Evolutionary conservation across 2,797 vertebrate genomes (phyloP), one percentile per base, ranked within the genome.

Genomic region (Dendrocincla fuliginosa): DNA sequence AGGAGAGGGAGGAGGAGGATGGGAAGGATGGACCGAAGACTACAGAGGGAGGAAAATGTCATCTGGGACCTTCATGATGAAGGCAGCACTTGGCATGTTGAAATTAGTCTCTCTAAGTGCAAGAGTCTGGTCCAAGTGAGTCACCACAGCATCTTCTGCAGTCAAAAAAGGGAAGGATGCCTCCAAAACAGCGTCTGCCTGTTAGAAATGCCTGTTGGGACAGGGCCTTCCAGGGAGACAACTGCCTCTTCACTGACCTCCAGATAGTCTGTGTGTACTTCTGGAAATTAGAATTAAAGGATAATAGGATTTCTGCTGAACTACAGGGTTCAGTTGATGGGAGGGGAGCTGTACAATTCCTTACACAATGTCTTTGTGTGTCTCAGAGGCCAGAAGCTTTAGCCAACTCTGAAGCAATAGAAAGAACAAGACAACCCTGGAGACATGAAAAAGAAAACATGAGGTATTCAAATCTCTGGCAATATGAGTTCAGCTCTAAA

Each of bases 101-200:
- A 85, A 60, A 55, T 65, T 71, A 84, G 61, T 11, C 52, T 76
- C 69, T 75, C 44, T 39, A 53, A 47, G 53, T 22, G 24, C 46
- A 75, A 85, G 63, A 0, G 0, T 46, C 59, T 47, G 30, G n/a
- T 68, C 13, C 2, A 3, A 55, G 28, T 1, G 3, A 69, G 37
- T 33, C 60, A 88, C 50, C 5, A 3, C 16, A 77, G 30, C 30
- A 76, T 39, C 27, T 73, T 73, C 39, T 44, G 59, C 28, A 52
- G 71, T 25, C 16, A 76, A 77, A 63, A 32, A 70, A 79, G 16
- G 6, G 9, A n/a, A n/a, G 69, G 90, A 22, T 19, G 52, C 22
- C 44, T 90, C 32, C 30, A 61, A 80, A 91, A 35, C 13, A 88
- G 35, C 2, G 0, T 23, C 39, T 53, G 68, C 11, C 47, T 89